Evolutionary conservation across 2,797 vertebrate genomes (phyloP), one percentile per base, ranked within the genome.

Genomic region (Arrhamphus sclerolepis): DNA sequence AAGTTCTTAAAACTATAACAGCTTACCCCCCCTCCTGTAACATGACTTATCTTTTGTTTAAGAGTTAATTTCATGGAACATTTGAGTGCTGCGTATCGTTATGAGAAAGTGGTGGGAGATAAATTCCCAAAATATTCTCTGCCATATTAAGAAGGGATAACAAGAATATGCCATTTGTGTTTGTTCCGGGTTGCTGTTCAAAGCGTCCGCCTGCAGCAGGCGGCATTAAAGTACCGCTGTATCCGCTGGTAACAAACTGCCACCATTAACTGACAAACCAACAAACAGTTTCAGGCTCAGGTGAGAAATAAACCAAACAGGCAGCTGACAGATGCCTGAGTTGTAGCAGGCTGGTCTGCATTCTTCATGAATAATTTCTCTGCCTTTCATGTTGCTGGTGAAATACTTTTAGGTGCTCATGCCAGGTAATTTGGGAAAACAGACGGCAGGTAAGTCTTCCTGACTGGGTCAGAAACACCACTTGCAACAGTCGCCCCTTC

Each of bases 241-340:
- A 70, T 83, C 75, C 72, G 64, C 61, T 39, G 40, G 75, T 66
- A 73, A 67, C 7, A 17, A 65, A 61, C 64, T 51, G 44, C 63
- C 59, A 21, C 67, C 72, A 77, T 83, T 82, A 80, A 69, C 75
- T 78, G 78, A 82, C 79, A 83, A 78, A 82, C 73, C 81, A 69
- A 70, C 78, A 81, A 84, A 86, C 75, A 70, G 71, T 88, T 87
- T 77, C 63, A 80, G 82, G 79, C 81, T 79, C 57, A 77, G 74
- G 75, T 83, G 84, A 79, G 77, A 66, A 82, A 88, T 88, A 84
- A 85, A 88, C 81, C 87, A 79, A 70, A 72, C 59, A 80, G 86
- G 85, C 87, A 87, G 82, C 72, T 88, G 88, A 89, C 86, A 89
- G 88, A 82, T 87, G 86, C 64, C 46, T 58, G 70, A 63, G 66